Evolutionary conservation across 2,888 invertebrate genomes (phyloP).

Genomic region (Cephus pulcher): DNA sequence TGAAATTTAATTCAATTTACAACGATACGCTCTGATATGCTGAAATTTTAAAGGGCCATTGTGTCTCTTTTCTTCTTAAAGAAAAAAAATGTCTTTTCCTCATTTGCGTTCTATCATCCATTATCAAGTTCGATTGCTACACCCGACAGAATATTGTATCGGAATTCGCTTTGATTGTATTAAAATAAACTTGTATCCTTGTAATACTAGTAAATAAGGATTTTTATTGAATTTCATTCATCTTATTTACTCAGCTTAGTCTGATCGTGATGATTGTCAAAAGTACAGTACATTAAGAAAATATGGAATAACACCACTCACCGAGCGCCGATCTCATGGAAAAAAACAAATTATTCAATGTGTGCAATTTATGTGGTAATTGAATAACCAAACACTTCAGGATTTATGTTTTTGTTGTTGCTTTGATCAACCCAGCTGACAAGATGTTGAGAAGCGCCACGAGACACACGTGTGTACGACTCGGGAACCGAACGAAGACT

Average conservation of each 20-base stretch:
- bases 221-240: not conserved
- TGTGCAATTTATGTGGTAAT: not conserved
- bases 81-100: not conserved
- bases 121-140: not conserved
- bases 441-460: not conserved
- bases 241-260: not conserved
- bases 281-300: not conserved
- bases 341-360: not conserved
- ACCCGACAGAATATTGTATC: not conserved
- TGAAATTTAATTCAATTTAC: constrained; percentile 14
- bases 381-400: not conserved
- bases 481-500: not conserved
- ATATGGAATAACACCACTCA: not conserved
- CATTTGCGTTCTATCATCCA: constrained; percentile 1
- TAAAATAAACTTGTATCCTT: not conserved
- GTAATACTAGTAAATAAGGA: not conserved
- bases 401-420: not conserved
- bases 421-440: not conserved
- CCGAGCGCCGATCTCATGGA: not conserved
- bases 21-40: constrained; percentile 1
- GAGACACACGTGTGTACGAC: not conserved
- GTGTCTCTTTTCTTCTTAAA: not conserved
- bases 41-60: not conserved
- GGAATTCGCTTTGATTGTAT: not conserved
- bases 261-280: not conserved